Base-by-base conservation (phyloP, 2,797 vertebrate genomes). In the Nasua narica region DNA sequence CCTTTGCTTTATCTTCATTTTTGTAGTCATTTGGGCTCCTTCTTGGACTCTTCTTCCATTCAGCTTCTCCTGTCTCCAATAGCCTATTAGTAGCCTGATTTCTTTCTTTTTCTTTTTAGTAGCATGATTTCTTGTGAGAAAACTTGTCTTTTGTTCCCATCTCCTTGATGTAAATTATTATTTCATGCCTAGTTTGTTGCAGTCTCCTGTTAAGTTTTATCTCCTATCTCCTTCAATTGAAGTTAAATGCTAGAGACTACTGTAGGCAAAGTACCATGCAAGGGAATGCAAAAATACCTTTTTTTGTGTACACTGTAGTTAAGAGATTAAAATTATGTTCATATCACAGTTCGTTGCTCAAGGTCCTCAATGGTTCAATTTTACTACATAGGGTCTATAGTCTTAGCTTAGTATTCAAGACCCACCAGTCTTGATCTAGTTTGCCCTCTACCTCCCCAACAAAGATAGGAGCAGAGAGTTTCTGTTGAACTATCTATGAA, bases 141-240 rank as follows among this genome's bases (percentile, higher is more conserved):
- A 29, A 14, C 3, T 16, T 69, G 19, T 21, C 69, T 70, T 90
- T 14, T 87, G 32, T 95, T 90, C 12, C 29, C 15, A 67, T 86
- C 13, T 95, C 12, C 43, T 43, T 54, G 81, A 76, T 62, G 37
- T 50, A 83, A 65, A 32, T 52, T 77, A 50, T 78, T 78, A 79
- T 83, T 83, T 90, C 52, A 67, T 79, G 29, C 48, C 69, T 87
- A 37, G 27, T n/a, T 97, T 87, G 60, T 90, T 88, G 0, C 2
- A 72, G 23, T 74, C 25, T 78, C 23, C 79, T 91, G 62, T 29
- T 84, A 43, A 43, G 27, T 29, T 12, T 56, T 96, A 70, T 65
- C 23, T 87, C 23, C 56, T 43, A 14, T 65, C 58, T 92, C 82
- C 43, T 52, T 77, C 27, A 70, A 12, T 70, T 94, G 52, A 37